Evolutionary conservation across 2,797 vertebrate species (phyloP).

Genomic region (Phataginus tricuspis): DNA sequence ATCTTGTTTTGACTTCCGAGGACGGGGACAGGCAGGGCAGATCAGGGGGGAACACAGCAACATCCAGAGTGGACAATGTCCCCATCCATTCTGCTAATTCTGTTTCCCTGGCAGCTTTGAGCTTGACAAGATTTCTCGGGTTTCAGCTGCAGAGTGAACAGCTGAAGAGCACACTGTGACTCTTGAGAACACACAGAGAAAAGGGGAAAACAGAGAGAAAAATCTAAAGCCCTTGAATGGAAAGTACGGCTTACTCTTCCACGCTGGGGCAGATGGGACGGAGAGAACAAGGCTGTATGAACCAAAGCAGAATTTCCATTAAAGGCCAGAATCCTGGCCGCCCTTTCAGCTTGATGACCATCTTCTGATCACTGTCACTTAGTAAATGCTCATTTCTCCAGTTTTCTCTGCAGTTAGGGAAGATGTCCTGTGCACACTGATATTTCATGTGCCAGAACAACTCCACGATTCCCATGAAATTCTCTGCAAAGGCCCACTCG

Average conservation of each 20-base stretch:
- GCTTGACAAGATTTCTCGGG: background rate
- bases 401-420: background rate
- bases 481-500: constrained; percentile 61
- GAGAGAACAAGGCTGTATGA: background rate
- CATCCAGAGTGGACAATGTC: background rate
- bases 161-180: constrained; percentile 10
- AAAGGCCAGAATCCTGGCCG: constrained; percentile 32
- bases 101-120: constrained; percentile 29
- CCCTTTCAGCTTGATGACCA: constrained; percentile 1
- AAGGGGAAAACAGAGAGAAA: background rate
- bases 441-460: background rate
- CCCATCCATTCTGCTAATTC: background rate
- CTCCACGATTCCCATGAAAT: constrained; percentile 36
- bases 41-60: background rate
- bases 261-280: background rate
- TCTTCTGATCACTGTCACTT: background rate
- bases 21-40: background rate
- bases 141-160: background rate
- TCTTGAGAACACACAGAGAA: background rate
- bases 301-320: constrained; percentile 58
- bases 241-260: constrained; percentile 57
- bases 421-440: constrained; percentile 18
- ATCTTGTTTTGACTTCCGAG: background rate
- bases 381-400: background rate
- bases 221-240: constrained; percentile 40